Base-by-base conservation (phyloP, 2,888 invertebrate genomes). In the Latrodectus elegans region DNA sequence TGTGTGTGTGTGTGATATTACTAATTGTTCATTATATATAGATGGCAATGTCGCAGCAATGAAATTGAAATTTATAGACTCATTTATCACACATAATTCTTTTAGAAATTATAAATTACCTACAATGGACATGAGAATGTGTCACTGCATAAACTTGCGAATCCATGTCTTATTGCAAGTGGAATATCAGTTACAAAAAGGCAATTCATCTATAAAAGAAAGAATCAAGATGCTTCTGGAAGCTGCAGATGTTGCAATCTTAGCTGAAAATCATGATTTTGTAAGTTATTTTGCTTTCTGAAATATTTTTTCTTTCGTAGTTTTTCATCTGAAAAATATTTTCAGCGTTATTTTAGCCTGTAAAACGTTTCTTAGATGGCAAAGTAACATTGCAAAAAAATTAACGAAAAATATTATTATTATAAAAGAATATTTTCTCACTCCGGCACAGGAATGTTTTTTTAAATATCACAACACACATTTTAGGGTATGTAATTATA, bases 151-250 rank as follows among this genome's bases (percentile, higher is more conserved):
- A 11, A 74, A 74, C 14, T 53, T 81, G 26, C 65, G 51, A 22
- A 81, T 73, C 8, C 52, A 67, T 10, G 14, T 81, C 8, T 52
- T 53, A 14, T 6, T 81, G n/a, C 81, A 81, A 67, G 67, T 53
- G 4, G 81, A 73, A 65, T 81, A 67, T 51, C 81, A 81, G 22
- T 52, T 81, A 12, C 26, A 73, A 0, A 81, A 81, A 65, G 81
- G 81, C 12, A 74, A 53, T 14, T 73, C 64, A 38, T n/a, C 52
- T 8, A 4, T 81, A 4, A 12, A 22, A 49, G 55, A 81, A 14
- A 38, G 73, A 8, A 65, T 74, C 14, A 22, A 17, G 0, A 15
- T 74, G 15, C 53, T 81, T n/a, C 8, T 81, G 12, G 22, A 65
- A 14, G 81, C 73, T 9, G 65, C 67, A 6, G 67, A 81, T 17